Evolutionary conservation across 2,888 invertebrate genomes (phyloP).

Genomic region (Ophion obscuratus): DNA sequence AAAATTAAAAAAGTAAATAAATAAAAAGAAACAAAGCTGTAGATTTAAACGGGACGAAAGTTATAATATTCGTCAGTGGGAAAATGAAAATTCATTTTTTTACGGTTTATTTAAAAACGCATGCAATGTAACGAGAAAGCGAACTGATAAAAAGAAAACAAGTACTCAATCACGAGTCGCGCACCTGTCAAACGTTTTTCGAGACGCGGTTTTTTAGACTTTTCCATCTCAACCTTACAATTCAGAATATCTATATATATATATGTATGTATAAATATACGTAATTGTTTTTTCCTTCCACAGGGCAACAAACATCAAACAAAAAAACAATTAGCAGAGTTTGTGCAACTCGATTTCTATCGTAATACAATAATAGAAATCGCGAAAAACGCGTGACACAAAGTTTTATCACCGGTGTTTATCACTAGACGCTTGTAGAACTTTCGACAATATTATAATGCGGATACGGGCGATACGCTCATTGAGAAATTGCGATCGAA

Average conservation of each 20-base stretch:
- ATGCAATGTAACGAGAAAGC: not conserved
- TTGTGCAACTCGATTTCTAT: too few relatives aligned
- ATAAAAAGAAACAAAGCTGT: too few relatives aligned
- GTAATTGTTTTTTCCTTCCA: not conserved
- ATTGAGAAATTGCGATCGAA: not conserved
- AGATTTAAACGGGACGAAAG: too few relatives aligned
- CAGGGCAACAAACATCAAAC: not conserved
- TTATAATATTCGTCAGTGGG: too few relatives aligned
- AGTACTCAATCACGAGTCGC: constrained; percentile 28
- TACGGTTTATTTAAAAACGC: too few relatives aligned
- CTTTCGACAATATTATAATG: not conserved
- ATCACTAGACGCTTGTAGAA: not conserved
- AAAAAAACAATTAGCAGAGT: not conserved
- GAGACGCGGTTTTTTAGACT: constrained; percentile 58
- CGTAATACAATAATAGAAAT: too few relatives aligned
- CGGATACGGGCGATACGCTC: not conserved
- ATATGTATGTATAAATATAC: not conserved
- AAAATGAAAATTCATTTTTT: too few relatives aligned
- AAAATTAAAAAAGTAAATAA: too few relatives aligned
- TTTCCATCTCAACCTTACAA: constrained; percentile 14
- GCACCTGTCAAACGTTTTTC: constrained; percentile 55
- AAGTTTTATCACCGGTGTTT: not conserved
- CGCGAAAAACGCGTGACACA: not conserved
- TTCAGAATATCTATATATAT: not conserved
- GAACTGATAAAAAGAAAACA: not conserved